Evolutionary conservation across 2,888 invertebrate genomes (phyloP).

Genomic region (Leucoma salicis): DNA sequence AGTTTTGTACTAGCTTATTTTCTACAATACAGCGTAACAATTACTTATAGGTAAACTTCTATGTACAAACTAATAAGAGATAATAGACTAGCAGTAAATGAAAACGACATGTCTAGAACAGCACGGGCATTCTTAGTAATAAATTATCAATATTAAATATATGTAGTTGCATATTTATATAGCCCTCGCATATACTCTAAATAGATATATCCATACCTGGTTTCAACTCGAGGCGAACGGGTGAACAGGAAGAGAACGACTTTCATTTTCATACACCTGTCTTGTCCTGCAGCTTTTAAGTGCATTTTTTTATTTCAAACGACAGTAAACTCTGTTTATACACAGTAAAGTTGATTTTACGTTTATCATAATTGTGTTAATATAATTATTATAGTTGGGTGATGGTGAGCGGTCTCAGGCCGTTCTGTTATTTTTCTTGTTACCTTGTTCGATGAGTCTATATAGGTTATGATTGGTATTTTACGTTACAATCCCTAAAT

Average conservation of each 20-base stretch:
- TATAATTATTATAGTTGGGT: slow-evolving; percentile 7
- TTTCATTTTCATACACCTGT: slow-evolving; percentile 81
- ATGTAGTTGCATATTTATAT: slow-evolving; percentile 26
- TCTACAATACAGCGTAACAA: no score
- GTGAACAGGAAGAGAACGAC: slow-evolving; percentile 80
- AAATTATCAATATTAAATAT: no score
- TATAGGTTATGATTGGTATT: no score
- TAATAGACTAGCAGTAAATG: no score
- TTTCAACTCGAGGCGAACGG: slow-evolving; percentile 64
- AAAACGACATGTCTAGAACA: no score
- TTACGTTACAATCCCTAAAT: no score
- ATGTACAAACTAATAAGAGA: no score
- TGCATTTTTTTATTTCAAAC: slow-evolving; percentile 36
- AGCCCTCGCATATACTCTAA: slow-evolving; percentile 47
- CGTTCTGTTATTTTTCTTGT: neutral
- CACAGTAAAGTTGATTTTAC: slow-evolving; percentile 17
- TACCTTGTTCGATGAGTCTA: neutral
- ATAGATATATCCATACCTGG: slow-evolving; percentile 46
- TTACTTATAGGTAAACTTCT: no score
- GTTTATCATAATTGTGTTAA: slow-evolving; percentile 2
- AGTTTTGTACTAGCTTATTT: no score
- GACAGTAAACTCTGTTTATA: slow-evolving; percentile 38
- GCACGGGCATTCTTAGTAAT: no score
- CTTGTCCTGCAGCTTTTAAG: slow-evolving; percentile 65
- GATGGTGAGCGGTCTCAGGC: slow-evolving; percentile 29